Percentiles rank a stretch among this genome's conserved stretches.
Evolutionary conservation across 2,888 invertebrate species (phyloP).

Genomic region (Dichetophora obliterata): DNA sequence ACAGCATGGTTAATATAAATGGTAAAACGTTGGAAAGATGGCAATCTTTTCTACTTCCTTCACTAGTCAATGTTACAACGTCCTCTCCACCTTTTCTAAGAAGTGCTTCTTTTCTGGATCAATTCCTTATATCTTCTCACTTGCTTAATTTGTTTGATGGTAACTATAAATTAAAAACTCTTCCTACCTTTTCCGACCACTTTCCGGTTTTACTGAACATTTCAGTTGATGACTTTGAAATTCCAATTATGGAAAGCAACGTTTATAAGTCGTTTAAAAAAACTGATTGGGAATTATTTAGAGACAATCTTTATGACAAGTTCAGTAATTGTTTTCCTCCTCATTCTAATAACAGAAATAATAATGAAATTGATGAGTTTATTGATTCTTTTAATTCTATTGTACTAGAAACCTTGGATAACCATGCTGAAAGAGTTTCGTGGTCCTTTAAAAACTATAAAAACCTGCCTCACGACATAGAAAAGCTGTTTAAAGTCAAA

Average conservation of each 20-base stretch:
- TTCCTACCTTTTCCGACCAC: neutral
- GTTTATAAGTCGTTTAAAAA: neutral
- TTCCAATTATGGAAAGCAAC: neutral
- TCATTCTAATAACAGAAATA: neutral
- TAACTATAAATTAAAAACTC: neutral
- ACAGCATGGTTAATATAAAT: neutral
- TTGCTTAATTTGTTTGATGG: neutral
- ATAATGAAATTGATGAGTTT: neutral
- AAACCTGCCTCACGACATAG: neutral
- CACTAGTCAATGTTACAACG: neutral
- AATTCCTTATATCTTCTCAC: neutral
- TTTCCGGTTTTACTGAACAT: neutral
- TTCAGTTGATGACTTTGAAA: neutral
- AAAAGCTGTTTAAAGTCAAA: neutral
- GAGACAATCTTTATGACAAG: neutral
- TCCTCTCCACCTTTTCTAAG: neutral
- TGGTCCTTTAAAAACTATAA: conserved; percentile 11
- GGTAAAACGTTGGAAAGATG: neutral
- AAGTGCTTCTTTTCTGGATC: neutral
- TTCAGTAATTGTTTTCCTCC: neutral
- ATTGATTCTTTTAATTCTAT: neutral
- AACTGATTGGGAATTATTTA: neutral
- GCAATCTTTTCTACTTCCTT: neutral
- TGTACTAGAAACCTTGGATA: neutral
- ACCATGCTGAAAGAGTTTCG: neutral